Conservation (phyloP, 2,113 vertebrate species). For the Serilophus lunatus region DNA sequence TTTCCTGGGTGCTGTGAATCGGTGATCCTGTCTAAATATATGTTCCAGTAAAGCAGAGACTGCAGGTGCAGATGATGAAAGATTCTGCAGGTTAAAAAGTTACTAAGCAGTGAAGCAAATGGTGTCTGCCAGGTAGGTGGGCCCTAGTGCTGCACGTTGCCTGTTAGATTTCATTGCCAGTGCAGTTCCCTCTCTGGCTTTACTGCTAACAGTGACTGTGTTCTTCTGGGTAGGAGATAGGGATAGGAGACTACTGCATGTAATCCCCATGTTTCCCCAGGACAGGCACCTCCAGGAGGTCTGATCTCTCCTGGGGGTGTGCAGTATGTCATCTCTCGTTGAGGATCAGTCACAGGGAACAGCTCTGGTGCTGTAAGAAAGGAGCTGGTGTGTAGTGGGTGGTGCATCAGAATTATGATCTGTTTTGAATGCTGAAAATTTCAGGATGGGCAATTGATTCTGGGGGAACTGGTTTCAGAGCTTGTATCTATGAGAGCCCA, state of each 20-base stretch:
- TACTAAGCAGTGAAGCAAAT: background rate
- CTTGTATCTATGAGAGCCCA: background rate
- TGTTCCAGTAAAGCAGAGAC: background rate
- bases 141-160: background rate
- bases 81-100: background rate
- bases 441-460: background rate
- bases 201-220: background rate
- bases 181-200: background rate
- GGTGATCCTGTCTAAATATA: background rate
- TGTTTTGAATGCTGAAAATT: background rate
- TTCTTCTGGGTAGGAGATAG: background rate
- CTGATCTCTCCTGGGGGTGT: rapidly evolving
- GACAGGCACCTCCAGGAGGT: background rate
- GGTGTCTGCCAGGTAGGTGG: background rate
- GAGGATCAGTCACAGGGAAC: background rate
- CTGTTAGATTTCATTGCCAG: background rate
- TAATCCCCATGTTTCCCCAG: background rate
- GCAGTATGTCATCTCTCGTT: background rate
- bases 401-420: background rate
- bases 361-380: background rate
- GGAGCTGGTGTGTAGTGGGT: background rate
- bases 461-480: background rate
- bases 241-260: rapidly evolving
- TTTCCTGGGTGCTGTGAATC: background rate
- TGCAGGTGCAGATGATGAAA: background rate